Evolutionary conservation across 2,888 invertebrate genomes (phyloP), one percentile per base, ranked within the genome.

Genomic region (Stenoptilia bipunctidactyla): DNA sequence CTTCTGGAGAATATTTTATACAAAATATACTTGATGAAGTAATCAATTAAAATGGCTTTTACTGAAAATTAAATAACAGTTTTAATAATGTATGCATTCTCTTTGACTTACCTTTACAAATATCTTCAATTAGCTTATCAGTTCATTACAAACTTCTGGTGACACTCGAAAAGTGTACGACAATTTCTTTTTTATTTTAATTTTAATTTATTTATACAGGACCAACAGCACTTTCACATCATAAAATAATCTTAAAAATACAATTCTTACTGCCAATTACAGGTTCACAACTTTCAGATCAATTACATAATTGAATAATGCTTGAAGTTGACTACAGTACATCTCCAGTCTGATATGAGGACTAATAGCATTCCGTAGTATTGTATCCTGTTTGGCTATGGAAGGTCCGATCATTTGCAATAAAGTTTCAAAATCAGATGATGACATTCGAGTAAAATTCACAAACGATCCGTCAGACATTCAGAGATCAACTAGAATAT

Each of bases 141-240:
- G 39, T 50, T 46, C 43, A 40, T 48, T 43, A 47, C 46, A 48
- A 45, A 49, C 45, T 42, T 50, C 47, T 45, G 49, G 49, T 49
- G 46, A 51, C 40, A 52, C 45, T 52, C 43, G 36, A 45, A 49
- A 48, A 40, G 49, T 50, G 41, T 49, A 52, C 35, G 48, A 50
- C 41, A 50, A 41, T n/a, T n/a, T n/a, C n/a, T n/a, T n/a, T n/a
- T n/a, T n/a, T n/a, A n/a, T n/a, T n/a, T n/a, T n/a, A n/a, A n/a
- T n/a, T n/a, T n/a, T n/a, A n/a, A n/a, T n/a, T n/a, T n/a, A n/a
- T n/a, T n/a, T n/a, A n/a, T n/a, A n/a, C n/a, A n/a, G n/a, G n/a
- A n/a, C n/a, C n/a, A n/a, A n/a, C n/a, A n/a, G n/a, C n/a, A n/a
- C n/a, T n/a, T n/a, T n/a, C n/a, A n/a, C n/a, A n/a, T n/a, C n/a